Evolutionary conservation across 2,888 invertebrate genomes (phyloP).

Genomic region (Cantharis rustica): DNA sequence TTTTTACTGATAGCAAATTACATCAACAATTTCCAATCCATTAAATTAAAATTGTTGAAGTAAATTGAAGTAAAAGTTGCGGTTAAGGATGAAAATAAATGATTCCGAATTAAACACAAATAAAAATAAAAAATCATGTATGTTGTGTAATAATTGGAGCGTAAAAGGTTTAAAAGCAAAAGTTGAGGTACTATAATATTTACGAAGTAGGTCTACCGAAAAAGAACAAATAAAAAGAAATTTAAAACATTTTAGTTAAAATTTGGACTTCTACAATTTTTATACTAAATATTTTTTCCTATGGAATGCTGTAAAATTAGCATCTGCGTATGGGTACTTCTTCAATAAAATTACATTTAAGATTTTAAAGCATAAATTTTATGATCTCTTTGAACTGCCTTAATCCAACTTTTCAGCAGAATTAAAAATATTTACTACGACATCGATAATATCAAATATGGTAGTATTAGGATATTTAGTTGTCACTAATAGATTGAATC

Average conservation of each 20-base stretch:
- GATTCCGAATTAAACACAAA: background rate
- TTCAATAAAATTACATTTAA: too few species aligned
- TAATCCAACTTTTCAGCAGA: background rate
- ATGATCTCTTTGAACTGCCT: background rate
- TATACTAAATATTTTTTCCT: too few species aligned
- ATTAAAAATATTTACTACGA: background rate
- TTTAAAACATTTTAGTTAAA: too few species aligned
- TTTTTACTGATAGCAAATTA: background rate
- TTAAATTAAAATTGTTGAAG: background rate
- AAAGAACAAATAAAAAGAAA: too few species aligned
- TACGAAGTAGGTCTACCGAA: background rate
- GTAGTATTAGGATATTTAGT: background rate
- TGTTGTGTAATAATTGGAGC: background rate
- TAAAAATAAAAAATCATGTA: background rate
- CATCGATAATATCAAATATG: accelerated
- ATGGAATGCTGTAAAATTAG: too few species aligned
- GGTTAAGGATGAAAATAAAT: background rate
- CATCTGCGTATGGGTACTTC: too few species aligned
- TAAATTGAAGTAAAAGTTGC: background rate
- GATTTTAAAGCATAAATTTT: too few species aligned
- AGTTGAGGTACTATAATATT: background rate
- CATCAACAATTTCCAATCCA: background rate
- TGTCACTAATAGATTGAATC: background rate
- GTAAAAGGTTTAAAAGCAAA: background rate
- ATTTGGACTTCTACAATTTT: too few species aligned